Conservation (phyloP, 2,797 vertebrate genomes). For the Notolabrus celidotus region DNA sequence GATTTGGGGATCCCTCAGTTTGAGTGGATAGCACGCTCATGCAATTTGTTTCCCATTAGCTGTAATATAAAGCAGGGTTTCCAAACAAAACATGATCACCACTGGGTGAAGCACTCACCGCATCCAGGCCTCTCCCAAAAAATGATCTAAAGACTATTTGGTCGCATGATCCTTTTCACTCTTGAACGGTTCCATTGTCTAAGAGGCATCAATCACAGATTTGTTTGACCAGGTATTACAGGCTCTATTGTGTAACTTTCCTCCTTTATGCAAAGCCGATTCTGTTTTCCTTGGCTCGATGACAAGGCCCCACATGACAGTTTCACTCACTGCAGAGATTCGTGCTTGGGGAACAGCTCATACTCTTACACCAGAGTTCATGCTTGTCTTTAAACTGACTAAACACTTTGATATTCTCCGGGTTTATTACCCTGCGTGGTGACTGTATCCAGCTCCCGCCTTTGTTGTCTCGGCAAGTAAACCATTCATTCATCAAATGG, state of each 20-base stretch:
- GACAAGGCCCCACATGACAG: slow-evolving; percentile 69
- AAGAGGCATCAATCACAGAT: slow-evolving; percentile 67
- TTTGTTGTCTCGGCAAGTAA: slow-evolving; percentile 75
- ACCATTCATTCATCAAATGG: slow-evolving; percentile 74
- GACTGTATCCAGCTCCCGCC: slow-evolving; percentile 63
- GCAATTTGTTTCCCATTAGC: slow-evolving; percentile 83
- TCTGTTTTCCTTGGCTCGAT: slow-evolving; percentile 76
- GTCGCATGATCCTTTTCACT: slow-evolving; percentile 62
- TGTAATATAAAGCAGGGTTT: slow-evolving; percentile 67
- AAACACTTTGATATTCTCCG: slow-evolving; percentile 68
- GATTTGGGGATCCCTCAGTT: slow-evolving; percentile 68
- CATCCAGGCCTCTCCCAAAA: slow-evolving; percentile 60
- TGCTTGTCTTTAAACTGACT: slow-evolving; percentile 65
- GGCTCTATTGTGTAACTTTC: slow-evolving; percentile 70
- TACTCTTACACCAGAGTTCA: slow-evolving; percentile 40
- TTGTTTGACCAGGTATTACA: slow-evolving; percentile 83
- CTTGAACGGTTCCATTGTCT: slow-evolving; percentile 67
- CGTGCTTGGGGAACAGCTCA: slow-evolving; percentile 60
- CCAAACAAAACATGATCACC: slow-evolving; percentile 73
- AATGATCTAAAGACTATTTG: slow-evolving; percentile 55
- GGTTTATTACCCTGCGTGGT: slow-evolving; percentile 64
- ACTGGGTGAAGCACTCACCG: slow-evolving; percentile 43
- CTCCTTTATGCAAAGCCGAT: slow-evolving; percentile 63
- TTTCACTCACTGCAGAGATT: slow-evolving; percentile 65
- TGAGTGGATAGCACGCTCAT: slow-evolving; percentile 60